Base-by-base conservation (phyloP, 2,797 vertebrate species). In the Molossus alvarezi region DNA sequence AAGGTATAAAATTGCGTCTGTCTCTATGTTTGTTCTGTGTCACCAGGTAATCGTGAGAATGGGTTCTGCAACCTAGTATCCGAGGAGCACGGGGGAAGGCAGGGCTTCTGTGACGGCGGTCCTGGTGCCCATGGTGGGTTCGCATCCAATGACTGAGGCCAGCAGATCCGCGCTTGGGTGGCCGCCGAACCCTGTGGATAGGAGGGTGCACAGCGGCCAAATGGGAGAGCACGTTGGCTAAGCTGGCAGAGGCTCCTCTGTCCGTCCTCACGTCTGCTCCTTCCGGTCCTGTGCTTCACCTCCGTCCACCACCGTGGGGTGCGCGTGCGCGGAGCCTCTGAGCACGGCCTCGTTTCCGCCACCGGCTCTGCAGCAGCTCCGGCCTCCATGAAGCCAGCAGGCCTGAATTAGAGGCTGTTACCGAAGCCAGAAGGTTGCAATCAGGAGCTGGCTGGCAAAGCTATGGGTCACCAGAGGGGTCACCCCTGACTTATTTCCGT, bases 371-470 rank as follows among this genome's bases (percentile, higher is more conserved):
- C 58, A 37, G 81, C 58, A 8, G n/a, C 94, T 69, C 82, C 8
- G 69, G 95, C 94, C 97, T 97, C 71, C 0, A 25, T 21, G 85
- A 67, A 88, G 64, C 90, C 97, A 21, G 15, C 71, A 92, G 95
- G 93, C 95, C 91, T 7, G 11, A 87, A 13, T 98, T 89, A 98
- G 88, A 96, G 91, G 87, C 55, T 82, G 96, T 97, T 95, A 90
- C 88, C n/a, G 95, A 96, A 97, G 96, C 97, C 98, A 98, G 98
- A 98, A 98, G 98, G 98, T 98, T 98, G 98, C 98, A 98, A 98
- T 98, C 98, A 98, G 96, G 97, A 98, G 95, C 94, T 95, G 1
- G 71, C 97, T 53, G n/a, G 94, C 20, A 62, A 93, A 97, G 98
- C 96, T 98, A 95, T 60, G 98, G 98, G 98, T 99, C 98, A 98